A percentile compares a stretch with the other conserved stretches of the same genome.
Evolutionary conservation across 2,888 invertebrate genomes (phyloP).

Genomic region (Rhingia campestris): DNA sequence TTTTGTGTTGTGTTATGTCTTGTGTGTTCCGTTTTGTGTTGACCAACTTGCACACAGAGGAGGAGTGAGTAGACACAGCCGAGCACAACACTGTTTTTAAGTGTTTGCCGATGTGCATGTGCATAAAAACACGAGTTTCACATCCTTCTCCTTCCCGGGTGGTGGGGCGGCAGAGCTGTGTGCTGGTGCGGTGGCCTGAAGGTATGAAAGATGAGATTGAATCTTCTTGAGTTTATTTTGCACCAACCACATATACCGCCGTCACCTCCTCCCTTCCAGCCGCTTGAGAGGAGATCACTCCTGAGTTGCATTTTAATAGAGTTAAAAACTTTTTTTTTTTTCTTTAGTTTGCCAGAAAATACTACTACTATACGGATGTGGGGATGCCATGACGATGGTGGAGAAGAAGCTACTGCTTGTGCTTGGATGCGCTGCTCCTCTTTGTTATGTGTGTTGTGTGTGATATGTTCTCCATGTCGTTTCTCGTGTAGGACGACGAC

Average conservation of each 20-base stretch:
- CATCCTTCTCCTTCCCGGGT: constrained; percentile 13
- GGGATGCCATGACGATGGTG: constrained; percentile 8
- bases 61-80: constrained; percentile 1
- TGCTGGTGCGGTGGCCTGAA: not conserved
- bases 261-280: not conserved
- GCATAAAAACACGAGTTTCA: constrained; percentile 67
- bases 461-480: constrained; percentile 63
- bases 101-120: constrained; percentile 69
- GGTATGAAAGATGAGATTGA: constrained; percentile 46
- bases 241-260: constrained; percentile 61
- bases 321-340: constrained; percentile 59
- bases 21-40: constrained; percentile 56
- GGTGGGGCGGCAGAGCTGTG: not conserved
- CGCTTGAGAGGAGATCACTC: constrained; percentile 22
- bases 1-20: constrained; percentile 56
- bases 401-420: constrained; percentile 30
- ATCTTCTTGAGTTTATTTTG: constrained; percentile 71
- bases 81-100: constrained; percentile 51
- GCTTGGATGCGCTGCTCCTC: constrained; percentile 6
- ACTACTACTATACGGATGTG: constrained; percentile 20
- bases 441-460: constrained; percentile 43
- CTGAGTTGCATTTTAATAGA: constrained; percentile 71
- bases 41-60: constrained; percentile 51
- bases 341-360: constrained; percentile 7
- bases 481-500: constrained; percentile 48